Conservation (phyloP, 92 coral and sea anemone species). For the Porites divaricata region DNA sequence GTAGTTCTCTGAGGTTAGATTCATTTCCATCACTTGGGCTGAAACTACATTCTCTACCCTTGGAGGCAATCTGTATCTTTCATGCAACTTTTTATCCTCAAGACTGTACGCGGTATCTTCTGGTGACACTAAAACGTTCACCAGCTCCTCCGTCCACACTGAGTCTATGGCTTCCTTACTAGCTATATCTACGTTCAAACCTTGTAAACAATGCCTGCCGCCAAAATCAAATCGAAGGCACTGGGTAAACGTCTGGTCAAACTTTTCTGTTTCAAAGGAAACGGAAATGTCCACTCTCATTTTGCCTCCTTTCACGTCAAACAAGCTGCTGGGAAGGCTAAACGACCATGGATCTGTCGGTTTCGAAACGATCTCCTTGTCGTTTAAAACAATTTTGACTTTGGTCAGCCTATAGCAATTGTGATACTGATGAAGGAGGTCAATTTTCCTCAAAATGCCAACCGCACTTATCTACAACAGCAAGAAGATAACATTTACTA, state of each 20-base stretch:
- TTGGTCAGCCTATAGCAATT: slow-evolving; percentile 26
- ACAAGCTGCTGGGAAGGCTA: background rate
- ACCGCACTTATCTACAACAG: slow-evolving; percentile 14
- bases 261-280: slow-evolving; percentile 34
- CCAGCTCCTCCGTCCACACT: background rate
- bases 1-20: slow-evolving; percentile 53
- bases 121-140: slow-evolving; percentile 1
- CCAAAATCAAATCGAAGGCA: slow-evolving; percentile 72
- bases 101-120: background rate
- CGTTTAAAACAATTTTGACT: background rate
- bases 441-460: slow-evolving; percentile 19
- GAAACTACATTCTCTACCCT: slow-evolving; percentile 52
- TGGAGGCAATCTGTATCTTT: slow-evolving; percentile 52
- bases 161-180: slow-evolving; percentile 13
- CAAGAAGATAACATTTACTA: background rate
- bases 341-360: slow-evolving; percentile 1
- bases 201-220: slow-evolving; percentile 33
- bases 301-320: background rate
- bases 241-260: slow-evolving; percentile 60
- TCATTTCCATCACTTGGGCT: slow-evolving; percentile 28
- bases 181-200: slow-evolving; percentile 60
- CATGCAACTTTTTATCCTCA: slow-evolving; percentile 13
- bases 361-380: background rate
- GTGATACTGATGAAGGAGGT: slow-evolving; percentile 37
- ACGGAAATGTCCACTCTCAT: slow-evolving; percentile 31